A percentile compares a stretch with the other conserved stretches of the same genome.
These are phyloP conservation scores for Cossypha niveicapilla DNA, from an alignment of 2,797 vertebrate species.

Conservation along the genomic window DNA sequence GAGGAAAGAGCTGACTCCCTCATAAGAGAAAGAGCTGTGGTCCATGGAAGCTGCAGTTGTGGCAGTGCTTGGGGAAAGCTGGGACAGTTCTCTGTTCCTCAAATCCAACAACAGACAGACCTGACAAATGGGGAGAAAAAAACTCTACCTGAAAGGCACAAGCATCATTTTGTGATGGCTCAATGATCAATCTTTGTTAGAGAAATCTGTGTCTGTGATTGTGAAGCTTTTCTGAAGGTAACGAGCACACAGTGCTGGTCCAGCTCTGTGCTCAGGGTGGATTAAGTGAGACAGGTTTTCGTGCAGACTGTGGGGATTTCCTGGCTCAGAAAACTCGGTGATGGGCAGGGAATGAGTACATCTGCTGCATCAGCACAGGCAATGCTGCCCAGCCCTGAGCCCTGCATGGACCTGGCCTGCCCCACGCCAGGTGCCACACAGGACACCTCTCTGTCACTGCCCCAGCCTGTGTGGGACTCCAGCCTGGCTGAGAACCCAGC, in stretches of 20 bases:
- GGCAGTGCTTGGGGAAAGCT: neutral
- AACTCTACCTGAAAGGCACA: neutral
- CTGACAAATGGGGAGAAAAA: neutral
- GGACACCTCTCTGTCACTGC: neutral
- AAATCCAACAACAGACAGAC: neutral
- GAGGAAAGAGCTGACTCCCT: neutral
- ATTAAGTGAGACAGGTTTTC: neutral
- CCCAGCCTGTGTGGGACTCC: neutral
- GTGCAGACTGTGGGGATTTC: neutral
- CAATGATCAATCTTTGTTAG: neutral
- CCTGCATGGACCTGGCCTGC: neutral
- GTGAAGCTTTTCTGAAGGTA: neutral
- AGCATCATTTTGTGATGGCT: neutral
- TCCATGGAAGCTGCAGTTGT: neutral
- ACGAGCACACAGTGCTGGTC: rapidly evolving
- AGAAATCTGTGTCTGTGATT: neutral
- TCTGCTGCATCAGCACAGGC: neutral
- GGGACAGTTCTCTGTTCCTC: neutral
- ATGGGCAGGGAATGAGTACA: neutral
- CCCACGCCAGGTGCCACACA: rapidly evolving
- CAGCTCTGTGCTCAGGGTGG: rapidly evolving
- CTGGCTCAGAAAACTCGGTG: neutral
- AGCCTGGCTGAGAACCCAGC: neutral
- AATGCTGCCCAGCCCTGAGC: neutral
- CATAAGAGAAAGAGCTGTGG: neutral